Percentiles rank a stretch among this genome's conserved stretches.
These are phyloP conservation scores for Chaitophorus viminalis DNA, from an alignment of 2,888 invertebrate genomes.

Conservation along the genomic window DNA sequence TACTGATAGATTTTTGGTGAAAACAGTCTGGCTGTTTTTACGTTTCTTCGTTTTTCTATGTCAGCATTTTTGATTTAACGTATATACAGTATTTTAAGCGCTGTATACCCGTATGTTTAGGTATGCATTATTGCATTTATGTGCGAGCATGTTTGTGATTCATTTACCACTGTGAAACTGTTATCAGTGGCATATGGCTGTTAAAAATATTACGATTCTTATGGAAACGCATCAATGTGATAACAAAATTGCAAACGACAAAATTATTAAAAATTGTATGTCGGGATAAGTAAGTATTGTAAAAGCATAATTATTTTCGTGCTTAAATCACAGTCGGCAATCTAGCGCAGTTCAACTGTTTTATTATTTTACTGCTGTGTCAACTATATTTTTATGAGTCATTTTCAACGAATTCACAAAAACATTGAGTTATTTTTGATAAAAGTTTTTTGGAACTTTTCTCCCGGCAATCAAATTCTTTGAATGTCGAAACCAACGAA, in stretches of 20 bases:
- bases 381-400: not conserved
- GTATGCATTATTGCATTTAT: not conserved
- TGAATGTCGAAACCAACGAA: no score
- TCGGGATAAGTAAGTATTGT: not conserved
- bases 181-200: conserved; percentile 10
- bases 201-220: not conserved
- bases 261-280: not conserved
- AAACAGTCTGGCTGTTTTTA: not conserved
- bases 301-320: not conserved
- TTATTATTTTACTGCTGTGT: not conserved
- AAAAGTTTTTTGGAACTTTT: not conserved
- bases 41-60: not conserved
- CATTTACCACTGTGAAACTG: not conserved
- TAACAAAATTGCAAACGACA: not conserved
- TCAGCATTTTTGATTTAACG: conserved; percentile 35
- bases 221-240: no score
- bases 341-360: not conserved
- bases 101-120: not conserved
- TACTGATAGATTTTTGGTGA: conserved; percentile 4
- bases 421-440: not conserved
- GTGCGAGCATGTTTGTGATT: not conserved
- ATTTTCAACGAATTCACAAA: not conserved
- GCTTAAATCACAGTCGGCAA: not conserved
- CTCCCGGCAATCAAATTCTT: no score
- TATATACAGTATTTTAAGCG: conserved; percentile 3